Conservation (phyloP, 2,888 invertebrate genomes). For the Calameuta idolon region DNA sequence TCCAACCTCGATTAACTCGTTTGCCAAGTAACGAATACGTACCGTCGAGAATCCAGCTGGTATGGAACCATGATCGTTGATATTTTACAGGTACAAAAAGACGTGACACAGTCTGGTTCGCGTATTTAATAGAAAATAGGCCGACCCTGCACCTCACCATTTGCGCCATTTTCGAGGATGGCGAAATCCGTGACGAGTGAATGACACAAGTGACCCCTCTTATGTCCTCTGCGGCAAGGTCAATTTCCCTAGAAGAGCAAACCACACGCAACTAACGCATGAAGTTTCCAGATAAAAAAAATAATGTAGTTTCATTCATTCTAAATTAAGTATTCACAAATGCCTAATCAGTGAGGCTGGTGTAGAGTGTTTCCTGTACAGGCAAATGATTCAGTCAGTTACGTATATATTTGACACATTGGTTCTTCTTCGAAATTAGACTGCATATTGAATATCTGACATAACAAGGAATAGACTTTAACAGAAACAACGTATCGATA, state of each 20-base stretch:
- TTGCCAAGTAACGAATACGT: slow-evolving; percentile 32
- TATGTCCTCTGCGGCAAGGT: slow-evolving; percentile 32
- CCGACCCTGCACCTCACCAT: slow-evolving; percentile 52
- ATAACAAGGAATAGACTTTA: background rate
- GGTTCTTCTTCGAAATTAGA: background rate
- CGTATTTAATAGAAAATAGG: slow-evolving; percentile 45
- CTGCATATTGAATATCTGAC: background rate
- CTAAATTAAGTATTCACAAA: background rate
- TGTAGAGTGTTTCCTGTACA: too few species aligned
- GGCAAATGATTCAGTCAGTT: too few species aligned
- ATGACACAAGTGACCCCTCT: slow-evolving; percentile 29
- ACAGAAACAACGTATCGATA: background rate
- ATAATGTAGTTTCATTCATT: background rate
- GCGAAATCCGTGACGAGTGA: slow-evolving; percentile 18
- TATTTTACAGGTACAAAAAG: slow-evolving; percentile 48
- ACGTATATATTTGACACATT: background rate
- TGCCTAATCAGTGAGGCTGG: too few species aligned
- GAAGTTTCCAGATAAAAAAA: background rate
- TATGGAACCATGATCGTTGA: slow-evolving; percentile 60
- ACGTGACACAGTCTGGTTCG: slow-evolving; percentile 44
- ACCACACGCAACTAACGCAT: background rate
- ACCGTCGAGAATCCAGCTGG: slow-evolving; percentile 60
- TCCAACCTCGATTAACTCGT: background rate
- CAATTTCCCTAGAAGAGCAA: slow-evolving; percentile 7
- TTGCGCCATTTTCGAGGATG: slow-evolving; percentile 55